A percentile compares a stretch with the other conserved stretches of the same genome.
Evolutionary conservation across 2,113 vertebrate species (phyloP).

Genomic region (Gavia stellata): DNA sequence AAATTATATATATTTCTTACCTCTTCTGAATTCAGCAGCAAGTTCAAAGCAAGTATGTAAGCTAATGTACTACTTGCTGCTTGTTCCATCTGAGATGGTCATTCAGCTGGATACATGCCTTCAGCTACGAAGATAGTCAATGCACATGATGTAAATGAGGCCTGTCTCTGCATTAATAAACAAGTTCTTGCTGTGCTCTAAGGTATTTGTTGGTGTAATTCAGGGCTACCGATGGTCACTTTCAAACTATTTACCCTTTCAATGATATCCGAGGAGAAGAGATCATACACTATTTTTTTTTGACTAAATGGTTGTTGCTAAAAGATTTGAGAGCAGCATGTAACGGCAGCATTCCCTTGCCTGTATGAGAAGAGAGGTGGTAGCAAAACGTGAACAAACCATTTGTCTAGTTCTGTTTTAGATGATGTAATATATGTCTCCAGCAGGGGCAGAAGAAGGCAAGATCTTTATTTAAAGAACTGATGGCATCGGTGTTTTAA

Average conservation of each 20-base stretch:
- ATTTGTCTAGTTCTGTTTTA: not conserved
- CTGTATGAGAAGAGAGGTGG: not conserved
- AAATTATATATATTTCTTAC: not conserved
- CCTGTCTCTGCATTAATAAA: not conserved
- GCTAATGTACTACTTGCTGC: not conserved
- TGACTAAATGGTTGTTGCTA: not conserved
- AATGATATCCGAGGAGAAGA: not conserved
- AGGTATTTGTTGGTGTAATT: not conserved
- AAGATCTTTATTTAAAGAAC: not conserved
- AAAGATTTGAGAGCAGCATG: not conserved
- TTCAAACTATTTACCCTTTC: not conserved
- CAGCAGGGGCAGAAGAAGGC: not conserved
- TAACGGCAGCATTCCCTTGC: not conserved
- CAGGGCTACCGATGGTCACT: not conserved
- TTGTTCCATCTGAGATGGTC: not conserved
- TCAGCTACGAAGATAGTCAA: not conserved
- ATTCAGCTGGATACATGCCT: not conserved
- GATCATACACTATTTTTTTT: not conserved
- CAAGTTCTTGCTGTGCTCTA: not conserved
- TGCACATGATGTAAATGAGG: not conserved
- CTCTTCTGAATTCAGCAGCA: not conserved
- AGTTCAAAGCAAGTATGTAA: not conserved
- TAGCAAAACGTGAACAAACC: not conserved
- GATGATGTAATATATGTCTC: not conserved
- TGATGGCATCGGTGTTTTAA: not conserved